Conservation (phyloP, 2,113 vertebrate genomes). For the Plecotus auritus region DNA sequence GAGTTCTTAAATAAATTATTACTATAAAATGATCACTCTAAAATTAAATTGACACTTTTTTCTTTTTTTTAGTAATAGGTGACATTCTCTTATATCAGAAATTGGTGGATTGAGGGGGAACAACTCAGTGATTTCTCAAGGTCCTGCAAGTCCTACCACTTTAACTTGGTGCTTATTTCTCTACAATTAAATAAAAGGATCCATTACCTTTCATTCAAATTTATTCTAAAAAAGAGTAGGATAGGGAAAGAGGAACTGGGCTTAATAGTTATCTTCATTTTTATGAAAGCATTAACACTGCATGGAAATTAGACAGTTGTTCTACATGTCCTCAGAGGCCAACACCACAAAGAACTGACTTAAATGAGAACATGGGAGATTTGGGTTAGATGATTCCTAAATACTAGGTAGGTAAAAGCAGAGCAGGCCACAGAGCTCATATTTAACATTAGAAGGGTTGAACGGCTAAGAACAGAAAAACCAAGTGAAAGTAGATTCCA, state of each 20-base stretch:
- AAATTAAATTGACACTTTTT: not conserved
- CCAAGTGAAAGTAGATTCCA: not conserved
- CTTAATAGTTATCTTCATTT: constrained; percentile 15
- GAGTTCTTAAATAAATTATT: constrained; percentile 6
- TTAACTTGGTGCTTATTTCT: constrained; percentile 8
- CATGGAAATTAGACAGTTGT: constrained; percentile 38
- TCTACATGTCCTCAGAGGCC: constrained; percentile 2
- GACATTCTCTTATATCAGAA: not conserved
- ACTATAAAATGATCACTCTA: not conserved
- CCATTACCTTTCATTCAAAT: constrained; percentile 28
- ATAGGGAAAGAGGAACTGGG: not conserved
- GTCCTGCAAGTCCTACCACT: not conserved
- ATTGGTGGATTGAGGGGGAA: not conserved
- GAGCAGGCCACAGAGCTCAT: not conserved
- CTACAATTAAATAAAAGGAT: not conserved
- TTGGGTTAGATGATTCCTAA: not conserved
- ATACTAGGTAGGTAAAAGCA: not conserved
- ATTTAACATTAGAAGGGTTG: not conserved
- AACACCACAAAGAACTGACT: not conserved
- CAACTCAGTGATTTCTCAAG: not conserved
- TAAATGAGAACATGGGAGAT: constrained; percentile 12
- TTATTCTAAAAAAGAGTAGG: constrained; percentile 28
- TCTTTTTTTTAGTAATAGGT: not conserved
- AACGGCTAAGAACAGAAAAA: not conserved
- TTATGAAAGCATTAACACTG: constrained; percentile 25